Evolutionary conservation across 2,888 invertebrate species (phyloP).

Genomic region (Taphrorychus bicolor): DNA sequence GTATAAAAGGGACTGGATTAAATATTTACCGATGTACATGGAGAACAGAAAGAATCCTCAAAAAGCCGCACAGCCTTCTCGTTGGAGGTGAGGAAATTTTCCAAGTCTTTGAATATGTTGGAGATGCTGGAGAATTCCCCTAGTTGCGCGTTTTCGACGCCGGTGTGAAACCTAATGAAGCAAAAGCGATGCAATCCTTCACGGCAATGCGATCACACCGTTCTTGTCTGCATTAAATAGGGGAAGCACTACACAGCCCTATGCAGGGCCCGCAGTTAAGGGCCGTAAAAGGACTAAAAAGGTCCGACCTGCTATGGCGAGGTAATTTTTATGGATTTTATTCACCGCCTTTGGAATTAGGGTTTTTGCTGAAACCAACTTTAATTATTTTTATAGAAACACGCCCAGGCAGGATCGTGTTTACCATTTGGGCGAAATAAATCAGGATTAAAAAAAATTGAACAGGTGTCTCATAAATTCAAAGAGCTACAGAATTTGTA

Average conservation of each 20-base stretch:
- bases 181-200: conserved; percentile 42
- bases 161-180: conserved; percentile 40
- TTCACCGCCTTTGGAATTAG: neutral
- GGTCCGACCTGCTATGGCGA: neutral
- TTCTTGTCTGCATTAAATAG: conserved; percentile 39
- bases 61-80: conserved; percentile 2
- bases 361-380: neutral
- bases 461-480: conserved; percentile 25
- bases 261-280: conserved; percentile 5
- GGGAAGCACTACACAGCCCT: conserved; percentile 32
- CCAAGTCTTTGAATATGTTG: conserved; percentile 34
- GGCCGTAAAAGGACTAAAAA: conserved; percentile 1
- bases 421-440: neutral
- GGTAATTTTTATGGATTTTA: neutral
- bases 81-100: conserved; percentile 25
- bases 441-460: conserved; percentile 14
- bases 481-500: conserved; percentile 18
- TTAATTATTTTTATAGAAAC: too few relatives aligned
- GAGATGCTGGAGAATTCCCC: conserved; percentile 39
- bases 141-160: conserved; percentile 35
- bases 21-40: neutral
- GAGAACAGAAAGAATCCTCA: neutral
- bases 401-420: conserved; percentile 8
- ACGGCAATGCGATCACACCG: conserved; percentile 36
- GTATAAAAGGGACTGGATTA: neutral